phyloP scores from a whole-genome alignment of 1,140 invertebrate genomes.

The Zaprionus taronus region DNA sequence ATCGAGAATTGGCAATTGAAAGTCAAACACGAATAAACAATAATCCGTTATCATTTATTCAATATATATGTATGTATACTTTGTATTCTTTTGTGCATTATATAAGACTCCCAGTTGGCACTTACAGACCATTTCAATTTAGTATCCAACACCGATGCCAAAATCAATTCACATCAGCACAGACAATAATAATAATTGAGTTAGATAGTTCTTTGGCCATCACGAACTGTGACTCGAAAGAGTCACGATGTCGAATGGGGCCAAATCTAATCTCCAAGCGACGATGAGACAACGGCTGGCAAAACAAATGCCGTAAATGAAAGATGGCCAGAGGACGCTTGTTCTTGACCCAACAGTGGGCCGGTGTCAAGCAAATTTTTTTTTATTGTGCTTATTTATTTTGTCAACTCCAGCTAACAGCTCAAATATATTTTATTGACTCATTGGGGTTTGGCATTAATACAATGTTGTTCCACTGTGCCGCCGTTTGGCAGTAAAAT shows the following conservation, averaged over 20 bases:
- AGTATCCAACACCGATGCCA: constrained; percentile 15
- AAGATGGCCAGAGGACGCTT: constrained; percentile 64
- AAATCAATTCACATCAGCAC: constrained; percentile 52
- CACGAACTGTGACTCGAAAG: constrained; percentile 28
- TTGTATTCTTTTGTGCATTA: neutral
- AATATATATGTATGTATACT: neutral
- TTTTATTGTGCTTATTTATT: neutral
- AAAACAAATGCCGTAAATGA: constrained; percentile 81
- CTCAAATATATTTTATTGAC: neutral
- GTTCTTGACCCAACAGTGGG: constrained; percentile 29
- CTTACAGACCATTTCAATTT: constrained; percentile 50
- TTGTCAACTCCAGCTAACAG: neutral
- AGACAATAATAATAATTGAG: constrained; percentile 78
- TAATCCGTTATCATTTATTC: neutral
- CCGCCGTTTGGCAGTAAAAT: constrained; percentile 67
- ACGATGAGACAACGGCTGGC: constrained; percentile 52
- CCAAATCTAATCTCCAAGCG: constrained; percentile 72
- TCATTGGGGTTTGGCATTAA: neutral
- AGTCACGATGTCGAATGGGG: constrained; percentile 65
- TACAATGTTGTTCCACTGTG: constrained; percentile 32
- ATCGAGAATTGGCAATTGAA: neutral
- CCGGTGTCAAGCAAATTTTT: neutral
- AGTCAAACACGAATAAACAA: neutral
- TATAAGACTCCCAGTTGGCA: constrained; percentile 26
- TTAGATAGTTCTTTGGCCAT: constrained; percentile 56